These are phyloP conservation scores for Amphipoea oculea DNA, from an alignment of 2,888 invertebrate genomes.

Conservation along the genomic window DNA sequence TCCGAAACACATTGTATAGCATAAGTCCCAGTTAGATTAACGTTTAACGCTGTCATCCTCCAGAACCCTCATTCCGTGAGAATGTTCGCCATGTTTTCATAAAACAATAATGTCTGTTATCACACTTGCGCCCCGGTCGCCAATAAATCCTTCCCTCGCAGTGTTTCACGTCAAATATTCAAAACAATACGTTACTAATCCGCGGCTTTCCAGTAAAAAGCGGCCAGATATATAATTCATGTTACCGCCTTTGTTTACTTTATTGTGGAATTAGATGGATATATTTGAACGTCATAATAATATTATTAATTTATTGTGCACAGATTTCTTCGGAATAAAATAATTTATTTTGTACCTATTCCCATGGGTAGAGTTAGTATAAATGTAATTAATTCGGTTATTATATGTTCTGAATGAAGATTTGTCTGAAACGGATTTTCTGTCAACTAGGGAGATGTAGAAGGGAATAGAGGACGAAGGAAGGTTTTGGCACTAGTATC, in stretches of 20 bases:
- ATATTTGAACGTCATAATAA: slow-evolving; percentile 13
- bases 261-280: slow-evolving; percentile 35
- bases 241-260: slow-evolving; percentile 39
- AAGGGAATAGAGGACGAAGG: neutral
- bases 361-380: neutral
- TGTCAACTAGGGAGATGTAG: neutral
- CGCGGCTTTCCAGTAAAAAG: slow-evolving; percentile 51
- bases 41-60: neutral
- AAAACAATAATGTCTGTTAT: slow-evolving; percentile 52
- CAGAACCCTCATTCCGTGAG: slow-evolving; percentile 11
- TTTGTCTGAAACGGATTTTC: neutral
- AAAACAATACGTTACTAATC: slow-evolving; percentile 59
- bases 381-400: neutral
- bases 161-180: slow-evolving; percentile 57
- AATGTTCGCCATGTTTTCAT: slow-evolving; percentile 25
- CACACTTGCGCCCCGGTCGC: slow-evolving; percentile 29
- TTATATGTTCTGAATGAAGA: neutral
- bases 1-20: neutral
- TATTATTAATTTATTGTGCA: neutral
- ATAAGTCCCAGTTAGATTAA: neutral
- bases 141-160: slow-evolving; percentile 52
- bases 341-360: neutral
- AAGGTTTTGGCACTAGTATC: no score
- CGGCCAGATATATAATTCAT: slow-evolving; percentile 53
- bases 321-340: neutral